Evolutionary conservation across 2,888 invertebrate genomes (phyloP), one percentile per base, ranked within the genome.

Genomic region (Heliconius hortense): DNA sequence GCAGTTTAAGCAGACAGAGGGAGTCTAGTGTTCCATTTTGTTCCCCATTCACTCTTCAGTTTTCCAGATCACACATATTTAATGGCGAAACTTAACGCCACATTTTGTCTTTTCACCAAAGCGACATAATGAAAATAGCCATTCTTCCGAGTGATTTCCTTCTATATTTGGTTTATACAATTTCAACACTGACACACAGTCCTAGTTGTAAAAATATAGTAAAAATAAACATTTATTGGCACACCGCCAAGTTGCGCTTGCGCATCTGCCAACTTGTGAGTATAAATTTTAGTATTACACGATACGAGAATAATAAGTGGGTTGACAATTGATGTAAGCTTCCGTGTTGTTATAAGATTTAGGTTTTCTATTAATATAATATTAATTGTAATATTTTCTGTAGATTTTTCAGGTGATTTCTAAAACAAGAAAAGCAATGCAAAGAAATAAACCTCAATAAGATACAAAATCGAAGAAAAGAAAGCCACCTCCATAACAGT

Each of bases 171-270:
- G 66, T 76, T 59, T 63, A 75, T 76, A 24, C 24, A 24, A 66
- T 43, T 66, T 43, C 66, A 39, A 66, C 18, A 79, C 77, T 82
- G 81, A 80, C 80, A 80, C 78, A 79, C 70, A 81, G 80, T 80
- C 77, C 79, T 75, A 81, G 78, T 81, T 81, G 79, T 78, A 79
- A 76, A 77, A 72, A 77, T 75, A 79, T 79, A 56, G 56, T 56
- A 80, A 75, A 81, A 82, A 83, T 81, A 82, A 79, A 79, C 80
- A 63, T 71, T 78, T 76, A 31, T 71, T 84, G 84, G 84, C 82
- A 64, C 11, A n/a, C 18, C 76, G 84, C 85, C 85, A 84, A 81
- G 79, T 77, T 80, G 78, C 80, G 79, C 80, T 62, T 75, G 80
- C 80, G 80, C 81, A 80, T 81, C 77, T 82, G 78, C 72, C 78